A percentile compares a stretch with the other conserved stretches of the same genome.
These are phyloP conservation scores for Chaetodon trifascialis DNA, from an alignment of 2,113 vertebrate species.

Conservation along the genomic window DNA sequence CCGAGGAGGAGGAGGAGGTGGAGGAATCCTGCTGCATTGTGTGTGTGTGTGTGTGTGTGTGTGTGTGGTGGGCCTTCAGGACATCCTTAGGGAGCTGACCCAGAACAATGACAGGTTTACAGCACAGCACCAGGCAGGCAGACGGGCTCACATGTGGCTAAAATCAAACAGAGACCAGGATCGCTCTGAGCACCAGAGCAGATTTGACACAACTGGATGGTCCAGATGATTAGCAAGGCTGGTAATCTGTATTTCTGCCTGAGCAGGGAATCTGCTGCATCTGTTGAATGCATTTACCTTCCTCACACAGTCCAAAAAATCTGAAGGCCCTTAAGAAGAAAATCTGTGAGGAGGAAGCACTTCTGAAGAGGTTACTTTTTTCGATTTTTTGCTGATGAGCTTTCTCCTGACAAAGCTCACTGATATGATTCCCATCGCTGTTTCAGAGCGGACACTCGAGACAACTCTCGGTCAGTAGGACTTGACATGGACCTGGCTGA, in stretches of 20 bases:
- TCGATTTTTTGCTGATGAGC: conserved; percentile 18
- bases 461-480: not conserved
- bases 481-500: not conserved
- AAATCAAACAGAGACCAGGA: conserved; percentile 48
- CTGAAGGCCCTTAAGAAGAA: not conserved
- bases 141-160: conserved; percentile 57
- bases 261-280: conserved; percentile 21
- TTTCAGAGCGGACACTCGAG: not conserved
- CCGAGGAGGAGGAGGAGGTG: conserved; percentile 33
- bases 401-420: not conserved
- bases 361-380: not conserved
- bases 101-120: conserved; percentile 80
- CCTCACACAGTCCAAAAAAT: not conserved
- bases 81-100: conserved; percentile 69
- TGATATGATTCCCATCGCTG: too few species aligned
- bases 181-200: conserved; percentile 36
- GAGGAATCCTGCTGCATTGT: conserved; percentile 42
- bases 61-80: conserved; percentile 52
- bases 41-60: conserved; percentile 40
- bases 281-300: conserved; percentile 47
- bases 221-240: conserved; percentile 36
- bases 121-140: conserved; percentile 39
- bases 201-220: conserved; percentile 36
- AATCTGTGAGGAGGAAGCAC: conserved; percentile 28
- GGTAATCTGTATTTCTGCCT: conserved; percentile 44